These are phyloP conservation scores for Cossypha caffra DNA, from an alignment of 2,797 vertebrate species.

Conservation along the genomic window DNA sequence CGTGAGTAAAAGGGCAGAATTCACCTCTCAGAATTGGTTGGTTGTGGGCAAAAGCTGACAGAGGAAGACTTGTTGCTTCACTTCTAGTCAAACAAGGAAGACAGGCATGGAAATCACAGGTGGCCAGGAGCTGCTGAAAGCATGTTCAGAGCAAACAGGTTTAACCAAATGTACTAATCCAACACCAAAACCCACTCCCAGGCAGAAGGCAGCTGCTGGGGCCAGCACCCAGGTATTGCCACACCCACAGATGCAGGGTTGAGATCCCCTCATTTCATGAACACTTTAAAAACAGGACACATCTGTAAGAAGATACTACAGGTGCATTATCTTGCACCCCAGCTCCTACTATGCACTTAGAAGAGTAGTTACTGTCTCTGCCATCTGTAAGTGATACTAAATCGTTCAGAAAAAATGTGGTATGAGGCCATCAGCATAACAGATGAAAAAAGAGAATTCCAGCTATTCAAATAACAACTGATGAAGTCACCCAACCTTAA, in stretches of 20 bases:
- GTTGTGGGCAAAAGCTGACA: neutral
- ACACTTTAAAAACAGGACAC: neutral
- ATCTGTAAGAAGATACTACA: neutral
- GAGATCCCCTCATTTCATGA: neutral
- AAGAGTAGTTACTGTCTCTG: neutral
- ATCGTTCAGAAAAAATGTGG: neutral
- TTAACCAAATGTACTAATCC: neutral
- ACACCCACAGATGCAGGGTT: neutral
- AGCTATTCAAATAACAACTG: neutral
- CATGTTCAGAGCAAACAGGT: neutral
- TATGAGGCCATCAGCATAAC: neutral
- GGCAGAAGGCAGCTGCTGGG: neutral
- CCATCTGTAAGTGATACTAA: neutral
- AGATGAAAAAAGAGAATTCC: neutral
- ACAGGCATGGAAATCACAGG: neutral
- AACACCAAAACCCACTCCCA: neutral
- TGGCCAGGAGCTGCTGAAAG: neutral
- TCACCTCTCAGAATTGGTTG: neutral
- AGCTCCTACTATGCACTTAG: neutral
- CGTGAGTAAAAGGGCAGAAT: neutral
- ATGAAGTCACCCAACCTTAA: constrained; percentile 22
- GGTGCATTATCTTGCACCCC: neutral
- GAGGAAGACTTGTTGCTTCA: neutral
- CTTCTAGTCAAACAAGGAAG: neutral
- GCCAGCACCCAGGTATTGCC: neutral